Base-by-base conservation (phyloP, 2,797 vertebrate species). In the Allobates femoralis region DNA sequence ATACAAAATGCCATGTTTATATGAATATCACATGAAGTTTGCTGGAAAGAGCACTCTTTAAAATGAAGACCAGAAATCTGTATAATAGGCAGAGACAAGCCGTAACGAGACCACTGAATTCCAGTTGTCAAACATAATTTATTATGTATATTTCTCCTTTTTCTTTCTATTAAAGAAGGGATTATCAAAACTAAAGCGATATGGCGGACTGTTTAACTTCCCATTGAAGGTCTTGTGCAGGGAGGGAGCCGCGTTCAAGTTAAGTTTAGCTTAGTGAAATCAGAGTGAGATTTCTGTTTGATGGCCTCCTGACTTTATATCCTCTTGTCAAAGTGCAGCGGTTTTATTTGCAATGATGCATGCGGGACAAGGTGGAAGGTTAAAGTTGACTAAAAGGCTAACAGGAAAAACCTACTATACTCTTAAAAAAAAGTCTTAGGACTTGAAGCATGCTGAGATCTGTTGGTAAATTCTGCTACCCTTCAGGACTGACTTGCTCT, bases 91-190 rank as follows among this genome's bases (percentile, higher is more conserved):
- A 96, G 96, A 97, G 97, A 97, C 96, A 98, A 96, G 96, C 96
- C 94, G 93, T 95, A 95, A 96, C 93, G 95, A 96, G 98, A 96
- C 94, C 95, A 95, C 95, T 93, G 96, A 97, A 96, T 95, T 95
- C 93, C 94, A 95, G 95, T 95, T 99, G 98, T 99, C 97, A 98
- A 99, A 99, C 97, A 97, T 95, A 95, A 97, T 99, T 97, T 98
- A 96, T 95, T 94, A 96, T 96, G 96, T 97, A 94, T 97, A 96
- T 93, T 94, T 95, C 92, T 92, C 91, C 85, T 62, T 84, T 84
- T 85, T 79, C 81, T 92, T 90, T 92, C 93, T 94, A 93, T 94
- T 96, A 96, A 96, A 96, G 94, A 94, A 94, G 94, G 95, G 95
- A 97, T 97, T 97, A 97, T 94, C 95, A 96, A 94, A 95, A 94